These are phyloP conservation scores for Dendrolimus kikuchii DNA, from an alignment of 1,140 invertebrate genomes.

Conservation along the genomic window DNA sequence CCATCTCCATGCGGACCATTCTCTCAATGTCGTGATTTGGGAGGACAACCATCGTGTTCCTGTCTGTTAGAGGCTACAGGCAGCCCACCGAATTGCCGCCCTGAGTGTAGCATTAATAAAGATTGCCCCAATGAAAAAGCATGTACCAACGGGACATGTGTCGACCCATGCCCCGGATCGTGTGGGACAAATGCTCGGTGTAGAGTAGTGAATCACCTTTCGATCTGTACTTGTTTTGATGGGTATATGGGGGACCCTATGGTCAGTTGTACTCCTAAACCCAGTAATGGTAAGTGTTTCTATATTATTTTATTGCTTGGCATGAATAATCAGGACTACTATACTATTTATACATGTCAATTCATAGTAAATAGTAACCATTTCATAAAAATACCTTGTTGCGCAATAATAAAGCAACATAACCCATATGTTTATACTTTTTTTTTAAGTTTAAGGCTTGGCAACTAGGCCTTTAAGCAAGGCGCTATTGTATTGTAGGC, in stretches of 20 bases:
- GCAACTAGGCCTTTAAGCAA: no score
- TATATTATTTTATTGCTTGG: not conserved
- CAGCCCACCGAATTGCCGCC: conserved; percentile 82
- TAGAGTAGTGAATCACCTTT: conserved; percentile 81
- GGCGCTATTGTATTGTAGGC: no score
- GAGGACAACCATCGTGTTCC: conserved; percentile 77
- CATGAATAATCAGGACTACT: no score
- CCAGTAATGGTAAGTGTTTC: conserved; percentile 58
- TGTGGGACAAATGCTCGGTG: conserved; percentile 84
- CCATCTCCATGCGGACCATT: conserved; percentile 83
- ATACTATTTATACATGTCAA: no score
- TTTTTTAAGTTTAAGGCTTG: no score
- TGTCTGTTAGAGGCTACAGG: conserved; percentile 78
- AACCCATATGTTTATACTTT: no score
- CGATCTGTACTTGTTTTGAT: conserved; percentile 79
- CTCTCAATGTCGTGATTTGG: conserved; percentile 78
- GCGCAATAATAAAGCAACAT: no score
- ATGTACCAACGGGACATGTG: conserved; percentile 83
- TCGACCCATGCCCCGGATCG: conserved; percentile 83
- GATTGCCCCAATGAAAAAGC: conserved; percentile 82
- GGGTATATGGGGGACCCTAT: conserved; percentile 83
- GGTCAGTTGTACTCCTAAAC: conserved; percentile 70
- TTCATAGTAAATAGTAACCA: no score
- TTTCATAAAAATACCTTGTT: no score
- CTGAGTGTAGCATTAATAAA: conserved; percentile 81